A percentile compares a stretch with the other conserved stretches of the same genome.
Evolutionary conservation across 2,797 vertebrate genomes (phyloP).

Genomic region (Perodicticus potto): DNA sequence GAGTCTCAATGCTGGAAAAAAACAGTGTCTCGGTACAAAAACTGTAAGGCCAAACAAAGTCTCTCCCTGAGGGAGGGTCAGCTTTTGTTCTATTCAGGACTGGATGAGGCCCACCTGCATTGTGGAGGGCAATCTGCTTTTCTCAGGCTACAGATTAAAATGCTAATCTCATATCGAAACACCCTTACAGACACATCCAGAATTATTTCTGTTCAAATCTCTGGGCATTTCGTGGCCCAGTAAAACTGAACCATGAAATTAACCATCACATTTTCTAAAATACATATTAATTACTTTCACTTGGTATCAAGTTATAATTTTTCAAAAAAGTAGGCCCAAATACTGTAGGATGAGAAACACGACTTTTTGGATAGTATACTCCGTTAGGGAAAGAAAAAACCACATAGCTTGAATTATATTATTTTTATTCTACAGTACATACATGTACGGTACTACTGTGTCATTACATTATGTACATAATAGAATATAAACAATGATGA

Average conservation of each 20-base stretch:
- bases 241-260: background rate
- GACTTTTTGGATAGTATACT: background rate
- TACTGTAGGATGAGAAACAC: background rate
- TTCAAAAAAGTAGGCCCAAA: background rate
- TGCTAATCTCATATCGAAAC: background rate
- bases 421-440: background rate
- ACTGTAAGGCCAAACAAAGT: background rate
- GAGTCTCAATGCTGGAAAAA: background rate
- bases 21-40: background rate
- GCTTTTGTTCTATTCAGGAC: background rate
- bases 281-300: background rate
- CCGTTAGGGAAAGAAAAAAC: conserved; percentile 16
- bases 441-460: background rate
- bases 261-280: background rate
- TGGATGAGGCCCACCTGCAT: background rate
- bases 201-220: background rate
- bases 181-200: background rate
- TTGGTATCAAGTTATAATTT: background rate
- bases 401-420: background rate
- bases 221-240: background rate
- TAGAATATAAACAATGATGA: background rate
- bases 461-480: background rate
- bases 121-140: background rate
- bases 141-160: background rate
- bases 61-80: background rate